Base-by-base conservation (phyloP, 2,113 vertebrate species). In the Zingel zingel region DNA sequence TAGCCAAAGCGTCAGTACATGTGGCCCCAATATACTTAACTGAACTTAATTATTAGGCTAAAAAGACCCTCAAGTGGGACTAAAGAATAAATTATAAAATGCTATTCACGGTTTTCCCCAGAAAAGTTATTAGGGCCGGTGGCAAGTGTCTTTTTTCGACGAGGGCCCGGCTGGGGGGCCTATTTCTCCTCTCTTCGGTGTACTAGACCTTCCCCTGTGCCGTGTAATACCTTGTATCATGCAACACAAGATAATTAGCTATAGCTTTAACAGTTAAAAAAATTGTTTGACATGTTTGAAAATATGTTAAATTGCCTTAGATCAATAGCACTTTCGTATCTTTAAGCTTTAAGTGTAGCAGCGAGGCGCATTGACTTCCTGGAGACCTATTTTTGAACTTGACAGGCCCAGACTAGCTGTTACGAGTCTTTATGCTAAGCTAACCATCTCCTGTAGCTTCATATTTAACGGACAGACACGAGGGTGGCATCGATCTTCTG, bases 41-140 rank as follows among this genome's bases (percentile, higher is more conserved):
- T 53, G 39, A 81, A 83, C 75, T 25, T 84, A 61, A 63, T 64
- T 82, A 83, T 79, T 77, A 84, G 77, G 68, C 68, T 30, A 81
- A 59, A 70, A 82, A 74, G 19, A 85, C 59, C 54, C 71, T 81
- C 18, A 69, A 74, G 61, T 83, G 65, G 43, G 21, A 83, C 69
- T 50, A 19, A 13, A 51, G 57, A 81, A 70, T 78, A 43, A 68
- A 74, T 77, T 33, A 57, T 70, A 64, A 79, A 71, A 65, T 71
- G 56, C 74, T 70, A 36, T 36, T 36, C 36, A 36, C 1, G 36
- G 36, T 39, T 39, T 39, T 39, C 36, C 8, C 8, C 36, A 39
- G 36, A 39, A 39, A 39, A 39, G 36, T 39, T 39, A 0, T 39
- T 9, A 39, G 8, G 36, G 8, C 36, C 8, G 8, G 36, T 39